Conservation (phyloP, 35 echinoderm and acorn worm species). For the Apostichopus californicus region DNA sequence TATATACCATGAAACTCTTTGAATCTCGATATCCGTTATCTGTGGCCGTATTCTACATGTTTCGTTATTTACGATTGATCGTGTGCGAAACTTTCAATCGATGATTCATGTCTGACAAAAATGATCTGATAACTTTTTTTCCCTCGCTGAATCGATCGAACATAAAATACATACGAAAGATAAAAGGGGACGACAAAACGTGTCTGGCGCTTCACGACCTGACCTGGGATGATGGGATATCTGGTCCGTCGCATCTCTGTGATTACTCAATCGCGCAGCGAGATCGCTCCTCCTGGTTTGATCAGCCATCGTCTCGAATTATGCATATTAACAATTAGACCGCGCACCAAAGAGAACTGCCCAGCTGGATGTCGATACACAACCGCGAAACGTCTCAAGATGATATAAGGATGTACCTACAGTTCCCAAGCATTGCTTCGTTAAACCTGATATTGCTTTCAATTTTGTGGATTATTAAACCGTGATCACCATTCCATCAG, state of each 20-base stretch:
- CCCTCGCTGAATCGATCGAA: background rate
- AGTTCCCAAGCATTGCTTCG: slow-evolving; percentile 22
- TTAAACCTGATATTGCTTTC: slow-evolving; percentile 22
- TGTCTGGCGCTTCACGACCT: too few species aligned
- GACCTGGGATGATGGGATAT: too few species aligned
- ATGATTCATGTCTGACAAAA: background rate
- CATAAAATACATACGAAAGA: background rate
- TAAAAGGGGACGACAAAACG: too few species aligned
- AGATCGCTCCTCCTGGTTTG: background rate
- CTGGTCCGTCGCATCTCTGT: background rate
- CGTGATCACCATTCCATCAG: background rate
- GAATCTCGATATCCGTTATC: too few species aligned
- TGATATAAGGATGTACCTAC: background rate
- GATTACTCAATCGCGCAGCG: slow-evolving; percentile 38
- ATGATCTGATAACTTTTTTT: background rate
- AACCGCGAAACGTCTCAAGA: background rate
- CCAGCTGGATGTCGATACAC: background rate
- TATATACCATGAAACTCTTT: too few species aligned
- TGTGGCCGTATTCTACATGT: too few species aligned
- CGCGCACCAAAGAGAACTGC: background rate
- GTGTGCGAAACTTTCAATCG: background rate
- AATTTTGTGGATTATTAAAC: slow-evolving; percentile 13
- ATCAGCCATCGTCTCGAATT: slow-evolving; percentile 29
- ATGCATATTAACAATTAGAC: slow-evolving; percentile 17
- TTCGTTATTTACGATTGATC: too few species aligned